Conservation (phyloP, 2,888 invertebrate genomes). For the Eudasyphora cyanicolor region DNA sequence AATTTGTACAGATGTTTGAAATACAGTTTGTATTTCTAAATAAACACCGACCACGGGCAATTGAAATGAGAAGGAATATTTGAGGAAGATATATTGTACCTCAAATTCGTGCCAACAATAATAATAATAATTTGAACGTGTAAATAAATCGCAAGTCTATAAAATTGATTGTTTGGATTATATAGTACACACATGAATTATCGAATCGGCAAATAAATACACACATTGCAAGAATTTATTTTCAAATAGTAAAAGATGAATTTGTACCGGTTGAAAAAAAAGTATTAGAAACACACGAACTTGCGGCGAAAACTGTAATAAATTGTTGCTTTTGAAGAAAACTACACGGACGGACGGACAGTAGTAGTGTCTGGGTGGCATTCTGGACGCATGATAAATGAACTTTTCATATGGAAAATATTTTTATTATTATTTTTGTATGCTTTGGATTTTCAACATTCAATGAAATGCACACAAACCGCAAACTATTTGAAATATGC, state of each 20-base stretch:
- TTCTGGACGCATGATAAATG: neutral
- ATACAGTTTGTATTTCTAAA: conserved; percentile 5
- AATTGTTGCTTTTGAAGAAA: conserved; percentile 8
- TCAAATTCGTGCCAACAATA: conserved; percentile 57
- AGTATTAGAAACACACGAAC: neutral
- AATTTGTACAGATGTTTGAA: conserved; percentile 28
- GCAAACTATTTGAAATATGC: neutral
- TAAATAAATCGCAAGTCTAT: conserved; percentile 62
- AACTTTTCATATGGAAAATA: neutral
- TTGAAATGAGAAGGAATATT: too few species aligned
- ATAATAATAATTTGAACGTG: conserved; percentile 61
- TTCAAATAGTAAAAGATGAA: conserved; percentile 17
- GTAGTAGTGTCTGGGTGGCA: conserved; percentile 10
- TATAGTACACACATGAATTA: conserved; percentile 30
- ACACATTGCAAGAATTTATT: neutral
- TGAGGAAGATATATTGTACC: conserved; percentile 6
- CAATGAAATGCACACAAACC: neutral
- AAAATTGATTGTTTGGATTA: conserved; percentile 42
- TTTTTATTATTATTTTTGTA: neutral
- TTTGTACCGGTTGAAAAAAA: conserved; percentile 6
- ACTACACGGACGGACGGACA: too few species aligned
- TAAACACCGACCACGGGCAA: neutral
- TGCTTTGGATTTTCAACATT: too few species aligned
- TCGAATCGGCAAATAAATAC: neutral
- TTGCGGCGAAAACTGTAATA: neutral